Percentiles rank a stretch among this genome's conserved stretches.
Evolutionary conservation across 2,113 vertebrate species (phyloP).

Genomic region (Stomatorhinus ivindoensis): DNA sequence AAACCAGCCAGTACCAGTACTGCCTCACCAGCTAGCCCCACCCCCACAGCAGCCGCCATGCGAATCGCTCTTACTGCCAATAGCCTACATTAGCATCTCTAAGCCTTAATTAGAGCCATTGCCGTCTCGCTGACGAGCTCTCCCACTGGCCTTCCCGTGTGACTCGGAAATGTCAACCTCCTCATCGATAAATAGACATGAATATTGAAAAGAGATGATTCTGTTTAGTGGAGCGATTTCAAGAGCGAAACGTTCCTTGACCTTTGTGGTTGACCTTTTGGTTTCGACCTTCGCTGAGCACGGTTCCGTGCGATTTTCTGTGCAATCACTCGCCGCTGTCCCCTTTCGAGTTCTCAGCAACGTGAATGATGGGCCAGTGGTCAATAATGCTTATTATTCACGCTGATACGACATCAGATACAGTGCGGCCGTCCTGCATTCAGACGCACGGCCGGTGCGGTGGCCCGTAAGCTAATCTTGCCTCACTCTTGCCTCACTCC

Average conservation of each 20-base stretch:
- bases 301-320: neutral
- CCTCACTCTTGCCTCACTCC: neutral
- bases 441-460: neutral
- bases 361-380: neutral
- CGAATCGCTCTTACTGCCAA: neutral
- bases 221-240: neutral
- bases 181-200: neutral
- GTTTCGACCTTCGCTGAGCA: neutral
- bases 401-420: neutral
- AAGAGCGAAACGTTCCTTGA: neutral
- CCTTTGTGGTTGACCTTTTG: neutral
- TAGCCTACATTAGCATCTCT: neutral
- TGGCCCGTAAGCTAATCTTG: neutral
- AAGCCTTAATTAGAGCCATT: neutral
- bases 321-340: neutral
- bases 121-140: neutral
- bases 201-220: neutral
- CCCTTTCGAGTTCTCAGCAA: neutral
- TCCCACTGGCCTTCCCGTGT: neutral
- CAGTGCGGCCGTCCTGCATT: neutral
- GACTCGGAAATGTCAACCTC: neutral
- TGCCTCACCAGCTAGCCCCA: neutral
- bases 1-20: neutral
- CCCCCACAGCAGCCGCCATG: neutral
- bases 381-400: neutral